A percentile compares a stretch with the other conserved stretches of the same genome.
phyloP scores from a whole-genome alignment of 2,797 vertebrate genomes.

The Pseudochirops cupreus region DNA sequence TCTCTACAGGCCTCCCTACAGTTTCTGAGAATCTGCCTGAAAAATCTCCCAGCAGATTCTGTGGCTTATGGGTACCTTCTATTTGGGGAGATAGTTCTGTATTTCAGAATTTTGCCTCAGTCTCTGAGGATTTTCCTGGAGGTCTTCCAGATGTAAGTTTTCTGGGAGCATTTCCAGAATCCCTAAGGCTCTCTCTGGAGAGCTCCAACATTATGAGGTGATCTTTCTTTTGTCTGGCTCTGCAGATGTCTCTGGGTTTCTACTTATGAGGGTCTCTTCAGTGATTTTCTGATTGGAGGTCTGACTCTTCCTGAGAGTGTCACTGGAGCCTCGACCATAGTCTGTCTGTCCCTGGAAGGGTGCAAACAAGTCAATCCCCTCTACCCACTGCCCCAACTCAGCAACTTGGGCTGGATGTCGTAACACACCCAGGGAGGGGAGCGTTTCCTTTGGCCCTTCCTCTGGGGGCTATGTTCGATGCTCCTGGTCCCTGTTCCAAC shows the following conservation, averaged over 20 bases:
- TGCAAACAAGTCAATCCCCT: neutral
- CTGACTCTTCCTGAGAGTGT: neutral
- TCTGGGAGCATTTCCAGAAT: neutral
- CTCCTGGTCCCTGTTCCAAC: neutral
- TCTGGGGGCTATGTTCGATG: neutral
- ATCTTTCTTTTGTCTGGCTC: neutral
- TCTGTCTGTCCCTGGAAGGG: neutral
- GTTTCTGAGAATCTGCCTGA: neutral
- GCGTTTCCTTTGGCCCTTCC: neutral
- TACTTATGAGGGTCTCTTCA: neutral
- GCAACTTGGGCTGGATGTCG: neutral
- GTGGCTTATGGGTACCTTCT: neutral
- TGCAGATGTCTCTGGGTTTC: neutral
- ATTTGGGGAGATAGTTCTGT: neutral
- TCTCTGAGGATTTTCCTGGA: neutral
- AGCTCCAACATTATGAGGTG: neutral
- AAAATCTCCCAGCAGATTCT: neutral
- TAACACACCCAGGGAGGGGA: neutral
- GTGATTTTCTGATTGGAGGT: rapidly evolving
- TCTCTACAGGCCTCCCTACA: neutral
- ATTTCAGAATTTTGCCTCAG: neutral
- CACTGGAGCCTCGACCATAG: neutral
- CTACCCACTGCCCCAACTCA: neutral
- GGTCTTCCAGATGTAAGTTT: neutral
- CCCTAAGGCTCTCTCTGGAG: neutral